Evolutionary conservation across 1,140 invertebrate species (phyloP).

Genomic region (Zaprionus vittiger): DNA sequence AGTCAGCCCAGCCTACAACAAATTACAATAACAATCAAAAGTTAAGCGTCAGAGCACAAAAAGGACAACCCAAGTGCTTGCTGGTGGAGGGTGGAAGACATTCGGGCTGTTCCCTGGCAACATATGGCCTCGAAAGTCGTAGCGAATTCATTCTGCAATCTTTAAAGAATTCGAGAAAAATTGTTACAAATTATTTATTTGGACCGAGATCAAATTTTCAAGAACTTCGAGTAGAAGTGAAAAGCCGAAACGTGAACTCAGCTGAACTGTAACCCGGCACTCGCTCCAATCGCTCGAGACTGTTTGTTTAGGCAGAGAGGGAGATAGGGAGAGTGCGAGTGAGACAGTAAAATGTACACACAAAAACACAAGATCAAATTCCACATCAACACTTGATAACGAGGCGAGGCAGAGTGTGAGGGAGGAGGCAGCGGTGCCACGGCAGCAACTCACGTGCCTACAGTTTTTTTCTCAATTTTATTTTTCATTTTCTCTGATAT

Average conservation of each 20-base stretch:
- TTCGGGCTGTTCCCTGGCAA: constrained; percentile 35
- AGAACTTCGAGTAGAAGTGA: constrained; percentile 24
- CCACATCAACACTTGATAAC: constrained; percentile 72
- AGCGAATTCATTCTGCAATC: constrained; percentile 33
- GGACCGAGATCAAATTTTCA: constrained; percentile 43
- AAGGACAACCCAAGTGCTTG: constrained; percentile 69
- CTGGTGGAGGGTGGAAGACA: constrained; percentile 14
- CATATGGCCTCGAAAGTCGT: constrained; percentile 62
- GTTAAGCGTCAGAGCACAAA: constrained; percentile 75
- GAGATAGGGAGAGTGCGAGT: neutral
- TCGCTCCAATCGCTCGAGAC: constrained; percentile 58
- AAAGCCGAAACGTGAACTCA: constrained; percentile 21
- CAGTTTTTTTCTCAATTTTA: constrained; percentile 12
- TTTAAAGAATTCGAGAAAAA: constrained; percentile 59
- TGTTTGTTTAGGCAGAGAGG: constrained; percentile 69
- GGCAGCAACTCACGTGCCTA: constrained; percentile 58
- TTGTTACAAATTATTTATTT: constrained; percentile 49
- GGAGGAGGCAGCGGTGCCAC: neutral
- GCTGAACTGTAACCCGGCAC: constrained; percentile 57
- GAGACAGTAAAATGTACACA: constrained; percentile 13
- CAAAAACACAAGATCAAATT: constrained; percentile 68
- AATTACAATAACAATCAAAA: constrained; percentile 83
- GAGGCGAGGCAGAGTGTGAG: constrained; percentile 1
- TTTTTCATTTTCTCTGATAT: constrained; percentile 7
- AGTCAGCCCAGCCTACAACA: constrained; percentile 46